Evolutionary conservation across 1,140 invertebrate species (phyloP).

Genomic region (Meteorus sp.): DNA sequence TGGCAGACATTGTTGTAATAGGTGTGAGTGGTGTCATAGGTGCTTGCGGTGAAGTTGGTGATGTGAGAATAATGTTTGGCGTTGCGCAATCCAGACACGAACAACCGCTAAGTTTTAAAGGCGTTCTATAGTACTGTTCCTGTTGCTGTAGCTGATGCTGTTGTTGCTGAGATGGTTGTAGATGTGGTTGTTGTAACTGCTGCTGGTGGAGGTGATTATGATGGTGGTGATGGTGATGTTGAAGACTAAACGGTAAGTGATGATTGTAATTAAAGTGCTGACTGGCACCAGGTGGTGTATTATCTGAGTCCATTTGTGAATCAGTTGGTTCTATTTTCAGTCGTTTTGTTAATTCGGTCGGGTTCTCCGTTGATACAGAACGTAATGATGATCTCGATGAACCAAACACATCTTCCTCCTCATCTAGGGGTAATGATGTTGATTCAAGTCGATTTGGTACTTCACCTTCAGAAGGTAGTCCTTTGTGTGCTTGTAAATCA

Average conservation of each 20-base stretch:
- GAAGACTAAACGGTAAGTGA: constrained; percentile 24
- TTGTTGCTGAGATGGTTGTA: no score
- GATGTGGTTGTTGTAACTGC: no score
- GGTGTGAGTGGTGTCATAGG: constrained; percentile 66
- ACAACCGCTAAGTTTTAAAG: constrained; percentile 37
- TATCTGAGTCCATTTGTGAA: constrained; percentile 33
- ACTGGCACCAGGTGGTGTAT: constrained; percentile 21
- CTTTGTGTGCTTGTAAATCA: constrained; percentile 64
- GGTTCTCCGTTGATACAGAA: constrained; percentile 34
- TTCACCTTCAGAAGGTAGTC: constrained; percentile 43
- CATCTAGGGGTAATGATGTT: constrained; percentile 43
- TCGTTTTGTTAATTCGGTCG: constrained; percentile 32
- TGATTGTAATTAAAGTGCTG: constrained; percentile 27
- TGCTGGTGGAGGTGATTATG: constrained; percentile 33
- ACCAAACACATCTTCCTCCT: constrained; percentile 51
- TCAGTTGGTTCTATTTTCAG: constrained; percentile 38
- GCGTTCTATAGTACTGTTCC: constrained; percentile 25
- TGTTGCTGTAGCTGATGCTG: no score
- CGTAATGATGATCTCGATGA: constrained; percentile 47
- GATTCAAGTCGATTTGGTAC: constrained; percentile 51
- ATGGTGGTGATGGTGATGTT: constrained; percentile 34
- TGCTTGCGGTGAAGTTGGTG: constrained; percentile 58
- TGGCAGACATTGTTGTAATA: constrained; percentile 61
- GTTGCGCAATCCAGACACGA: constrained; percentile 48
- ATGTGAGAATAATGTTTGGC: constrained; percentile 46